Evolutionary conservation across 2,888 invertebrate genomes (phyloP), one percentile per base, ranked within the genome.

Genomic region (Synergus umbraculus): DNA sequence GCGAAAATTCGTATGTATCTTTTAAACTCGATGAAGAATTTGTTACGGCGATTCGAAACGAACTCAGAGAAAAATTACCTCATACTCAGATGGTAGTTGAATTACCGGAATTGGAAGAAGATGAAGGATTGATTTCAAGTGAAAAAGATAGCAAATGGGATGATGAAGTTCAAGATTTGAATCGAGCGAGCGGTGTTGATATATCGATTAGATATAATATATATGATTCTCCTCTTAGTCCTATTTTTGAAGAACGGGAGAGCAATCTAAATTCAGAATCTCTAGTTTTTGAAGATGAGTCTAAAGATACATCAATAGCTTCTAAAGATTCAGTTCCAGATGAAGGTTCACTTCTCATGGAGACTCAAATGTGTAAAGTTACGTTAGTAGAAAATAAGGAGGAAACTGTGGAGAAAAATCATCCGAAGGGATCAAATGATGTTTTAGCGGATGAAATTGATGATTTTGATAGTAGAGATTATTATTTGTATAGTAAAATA

Each of bases 11-110:
- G 66, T 94, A 94, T 82, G 94, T 94, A 29, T 93, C 94, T 0
- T 94, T 95, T 79, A 93, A 93, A 22, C 92, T 96, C 81, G 95
- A 96, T 87, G 96, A 95, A 87, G 96, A 95, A 87, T 95, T 95
- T 85, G 95, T 96, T 86, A 93, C 95, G 60, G 96, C 96, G 0
- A 93, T 96, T 81, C 92, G 96, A 81, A 95, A 95, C 86, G 96
- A 96, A 90, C 90, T 96, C 66, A 93, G 95, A 85, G 93, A 95
- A 86, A 96, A 96, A 90, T 92, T 96, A 83, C 96, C 96, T 12
- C 93, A 95, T 80, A 95, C 95, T 69, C 95, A 95, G 92, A 90
- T 90, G 89, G 88, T 92, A 8, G 84, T 91, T 12, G 92, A 92
- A 79, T 84, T 88, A 9, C 86, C 87, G 49, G 92, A 92, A 73